A percentile compares a stretch with the other conserved stretches of the same genome.
These are phyloP conservation scores for Troides helena DNA, from an alignment of 2,888 invertebrate species.

Conservation along the genomic window DNA sequence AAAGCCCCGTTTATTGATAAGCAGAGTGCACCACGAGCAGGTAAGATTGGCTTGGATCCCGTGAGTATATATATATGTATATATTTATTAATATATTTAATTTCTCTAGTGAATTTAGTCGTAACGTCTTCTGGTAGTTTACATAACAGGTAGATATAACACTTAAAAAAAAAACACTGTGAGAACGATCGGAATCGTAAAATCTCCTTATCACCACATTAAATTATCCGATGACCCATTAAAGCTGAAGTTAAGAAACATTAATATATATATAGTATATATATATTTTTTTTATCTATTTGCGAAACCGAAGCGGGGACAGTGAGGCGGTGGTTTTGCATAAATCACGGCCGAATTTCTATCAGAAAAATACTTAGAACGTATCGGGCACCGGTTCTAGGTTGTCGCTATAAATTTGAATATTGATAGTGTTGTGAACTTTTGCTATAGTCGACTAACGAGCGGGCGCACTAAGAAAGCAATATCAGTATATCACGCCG, in stretches of 20 bases:
- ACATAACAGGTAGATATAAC: slow-evolving; percentile 10
- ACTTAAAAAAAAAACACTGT: not conserved
- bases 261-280: slow-evolving; percentile 32
- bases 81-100: no score
- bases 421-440: slow-evolving; percentile 58
- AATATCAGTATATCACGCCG: slow-evolving; percentile 73
- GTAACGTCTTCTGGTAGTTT: not conserved
- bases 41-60: no score
- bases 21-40: no score
- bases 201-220: slow-evolving; percentile 23
- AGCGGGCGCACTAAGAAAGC: slow-evolving; percentile 64
- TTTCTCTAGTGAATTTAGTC: no score
- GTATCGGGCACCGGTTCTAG: slow-evolving; percentile 47
- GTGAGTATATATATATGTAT: no score
- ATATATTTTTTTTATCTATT: not conserved
- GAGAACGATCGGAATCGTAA: slow-evolving; percentile 15
- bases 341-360: slow-evolving; percentile 42
- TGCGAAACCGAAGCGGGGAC: slow-evolving; percentile 34
- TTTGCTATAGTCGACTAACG: slow-evolving; percentile 67
- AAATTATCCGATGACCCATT: slow-evolving; percentile 39
- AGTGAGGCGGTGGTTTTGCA: slow-evolving; percentile 36
- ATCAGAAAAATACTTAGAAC: slow-evolving; percentile 35
- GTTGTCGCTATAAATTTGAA: slow-evolving; percentile 65
- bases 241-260: slow-evolving; percentile 41
- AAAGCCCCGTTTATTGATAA: no score